These are phyloP conservation scores for Anolis carolinensis DNA, from an alignment of 2,113 vertebrate genomes.

Conservation along the genomic window DNA sequence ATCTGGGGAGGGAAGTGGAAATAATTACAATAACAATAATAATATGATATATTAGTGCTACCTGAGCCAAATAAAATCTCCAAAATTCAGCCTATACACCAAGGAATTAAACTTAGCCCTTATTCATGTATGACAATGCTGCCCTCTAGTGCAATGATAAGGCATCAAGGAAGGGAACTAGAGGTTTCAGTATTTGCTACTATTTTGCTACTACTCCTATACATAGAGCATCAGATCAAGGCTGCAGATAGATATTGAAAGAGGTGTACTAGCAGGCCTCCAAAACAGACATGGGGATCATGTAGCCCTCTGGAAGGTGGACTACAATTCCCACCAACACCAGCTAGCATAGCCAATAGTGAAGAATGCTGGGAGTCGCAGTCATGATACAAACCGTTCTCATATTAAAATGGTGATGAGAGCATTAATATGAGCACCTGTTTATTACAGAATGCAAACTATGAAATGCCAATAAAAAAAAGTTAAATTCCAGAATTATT, in stretches of 20 bases:
- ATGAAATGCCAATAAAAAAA: neutral
- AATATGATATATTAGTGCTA: too few species aligned
- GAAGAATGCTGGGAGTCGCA: too few species aligned
- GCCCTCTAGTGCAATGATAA: slow-evolving; percentile 27
- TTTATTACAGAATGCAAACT: neutral
- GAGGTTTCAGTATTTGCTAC: neutral
- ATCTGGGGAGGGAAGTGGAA: too few species aligned
- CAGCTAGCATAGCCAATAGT: too few species aligned
- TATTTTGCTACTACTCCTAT: neutral
- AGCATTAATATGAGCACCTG: neutral
- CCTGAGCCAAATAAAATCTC: neutral
- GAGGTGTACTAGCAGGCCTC: neutral
- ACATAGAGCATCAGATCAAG: neutral
- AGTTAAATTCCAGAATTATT: neutral
- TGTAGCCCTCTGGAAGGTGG: too few species aligned
- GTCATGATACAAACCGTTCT: neutral
- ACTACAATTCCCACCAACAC: too few species aligned
- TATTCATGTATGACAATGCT: slow-evolving; percentile 3
- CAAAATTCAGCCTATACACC: neutral
- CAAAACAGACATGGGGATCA: neutral
- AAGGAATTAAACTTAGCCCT: neutral
- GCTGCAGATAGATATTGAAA: neutral
- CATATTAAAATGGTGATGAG: neutral
- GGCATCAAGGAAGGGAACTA: neutral
- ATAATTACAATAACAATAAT: too few species aligned